Evolutionary conservation across 2,888 invertebrate species (phyloP).

Genomic region (Erebia epiphron): DNA sequence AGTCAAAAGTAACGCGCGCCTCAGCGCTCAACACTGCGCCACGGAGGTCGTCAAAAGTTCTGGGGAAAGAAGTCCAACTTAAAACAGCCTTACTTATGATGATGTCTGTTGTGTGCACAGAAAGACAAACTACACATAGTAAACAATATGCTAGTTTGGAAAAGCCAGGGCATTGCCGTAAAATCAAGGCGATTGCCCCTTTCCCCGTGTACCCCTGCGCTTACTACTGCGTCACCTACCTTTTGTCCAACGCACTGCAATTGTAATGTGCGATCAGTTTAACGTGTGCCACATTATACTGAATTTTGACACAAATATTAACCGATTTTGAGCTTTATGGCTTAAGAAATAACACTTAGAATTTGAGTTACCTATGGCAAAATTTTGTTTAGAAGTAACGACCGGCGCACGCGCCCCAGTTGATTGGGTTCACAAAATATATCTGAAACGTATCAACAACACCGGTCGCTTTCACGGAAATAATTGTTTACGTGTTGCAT

Average conservation of each 20-base stretch:
- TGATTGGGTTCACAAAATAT: constrained; percentile 40
- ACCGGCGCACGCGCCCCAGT: constrained; percentile 34
- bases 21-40: no score
- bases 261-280: constrained; percentile 4
- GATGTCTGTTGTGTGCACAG: no score
- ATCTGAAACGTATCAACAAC: constrained; percentile 52
- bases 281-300: constrained; percentile 39
- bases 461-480: constrained; percentile 57
- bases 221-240: background rate
- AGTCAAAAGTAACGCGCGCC: no score
- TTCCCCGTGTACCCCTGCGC: no score
- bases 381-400: constrained; percentile 20
- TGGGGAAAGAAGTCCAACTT: no score
- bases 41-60: no score
- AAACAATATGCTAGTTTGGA: no score
- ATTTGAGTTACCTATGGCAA: constrained; percentile 5
- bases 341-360: constrained; percentile 1
- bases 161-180: no score
- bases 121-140: no score
- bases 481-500: constrained; percentile 59
- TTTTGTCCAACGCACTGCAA: background rate
- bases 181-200: no score
- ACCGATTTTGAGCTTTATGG: constrained; percentile 34
- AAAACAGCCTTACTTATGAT: no score
- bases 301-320: constrained; percentile 25